phyloP scores from a whole-genome alignment of 2,888 invertebrate genomes.

The Tyria jacobaeae region DNA sequence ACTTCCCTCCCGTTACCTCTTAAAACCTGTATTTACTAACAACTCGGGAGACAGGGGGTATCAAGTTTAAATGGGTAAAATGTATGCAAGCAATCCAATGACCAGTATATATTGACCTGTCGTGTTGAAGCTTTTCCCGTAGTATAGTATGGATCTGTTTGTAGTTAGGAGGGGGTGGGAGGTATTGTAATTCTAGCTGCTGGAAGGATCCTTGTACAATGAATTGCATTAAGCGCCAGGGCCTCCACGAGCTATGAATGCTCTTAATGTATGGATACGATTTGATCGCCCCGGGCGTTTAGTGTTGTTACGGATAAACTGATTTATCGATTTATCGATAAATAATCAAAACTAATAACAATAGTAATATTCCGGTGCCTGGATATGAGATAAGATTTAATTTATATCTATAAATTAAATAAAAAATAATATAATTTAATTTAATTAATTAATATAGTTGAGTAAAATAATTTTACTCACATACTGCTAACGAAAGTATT shows the following conservation, averaged over 20 bases:
- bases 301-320: slow-evolving; percentile 53
- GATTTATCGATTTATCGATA: slow-evolving; percentile 33
- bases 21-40: slow-evolving; percentile 53
- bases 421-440: too few relatives aligned
- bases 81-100: slow-evolving; percentile 62
- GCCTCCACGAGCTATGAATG: slow-evolving; percentile 76
- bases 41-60: slow-evolving; percentile 38
- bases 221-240: slow-evolving; percentile 83
- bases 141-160: slow-evolving; percentile 30
- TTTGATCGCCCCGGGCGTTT: slow-evolving; percentile 73
- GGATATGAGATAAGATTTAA: too few relatives aligned
- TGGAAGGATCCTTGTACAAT: slow-evolving; percentile 78
- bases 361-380: neutral
- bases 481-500: too few relatives aligned
- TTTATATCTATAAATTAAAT: too few relatives aligned
- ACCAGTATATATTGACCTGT: slow-evolving; percentile 55
- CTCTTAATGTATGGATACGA: slow-evolving; percentile 80
- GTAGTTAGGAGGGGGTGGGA: slow-evolving; percentile 38
- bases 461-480: too few relatives aligned
- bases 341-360: neutral
- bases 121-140: slow-evolving; percentile 45
- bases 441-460: too few relatives aligned
- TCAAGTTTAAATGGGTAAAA: slow-evolving; percentile 58
- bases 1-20: slow-evolving; percentile 31
- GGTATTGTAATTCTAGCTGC: slow-evolving; percentile 55